Conservation (phyloP, 2,797 vertebrate genomes). For the Scolopax bukidnonensis region DNA sequence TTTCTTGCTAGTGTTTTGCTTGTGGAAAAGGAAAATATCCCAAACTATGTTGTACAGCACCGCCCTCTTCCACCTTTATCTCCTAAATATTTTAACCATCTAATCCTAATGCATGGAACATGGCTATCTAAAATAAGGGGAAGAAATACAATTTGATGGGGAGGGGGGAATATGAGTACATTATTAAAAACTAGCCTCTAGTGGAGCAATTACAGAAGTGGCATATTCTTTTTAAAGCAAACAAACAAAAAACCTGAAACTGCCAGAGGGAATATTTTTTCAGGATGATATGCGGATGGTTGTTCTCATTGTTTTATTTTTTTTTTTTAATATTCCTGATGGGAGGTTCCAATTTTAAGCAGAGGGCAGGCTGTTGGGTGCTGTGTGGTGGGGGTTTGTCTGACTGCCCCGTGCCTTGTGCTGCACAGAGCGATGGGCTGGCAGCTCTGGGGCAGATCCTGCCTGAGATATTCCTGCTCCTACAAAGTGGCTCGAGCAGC, state of each 20-base stretch:
- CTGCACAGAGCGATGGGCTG: neutral
- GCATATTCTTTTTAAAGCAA: neutral
- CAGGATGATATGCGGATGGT: neutral
- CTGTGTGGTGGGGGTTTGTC: neutral
- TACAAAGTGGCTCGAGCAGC: neutral
- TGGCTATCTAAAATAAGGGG: neutral
- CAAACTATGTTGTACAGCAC: neutral
- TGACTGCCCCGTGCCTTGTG: rapidly evolving
- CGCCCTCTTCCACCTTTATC: neutral
- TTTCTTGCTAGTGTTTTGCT: neutral
- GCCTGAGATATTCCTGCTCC: neutral
- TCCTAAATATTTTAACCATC: neutral
- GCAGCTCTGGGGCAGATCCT: neutral
- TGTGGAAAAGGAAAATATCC: neutral
- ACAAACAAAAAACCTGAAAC: neutral
- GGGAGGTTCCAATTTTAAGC: neutral
- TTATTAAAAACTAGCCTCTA: neutral
- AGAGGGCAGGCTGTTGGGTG: neutral
- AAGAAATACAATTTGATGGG: neutral
- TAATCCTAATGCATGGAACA: neutral
- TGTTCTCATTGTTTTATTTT: neutral
- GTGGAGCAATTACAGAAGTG: neutral
- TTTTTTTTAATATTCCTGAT: neutral
- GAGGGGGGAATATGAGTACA: neutral
- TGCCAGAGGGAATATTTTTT: neutral